Conservation (phyloP, 2,113 vertebrate species). For the Misgurnus anguillicaudatus region DNA sequence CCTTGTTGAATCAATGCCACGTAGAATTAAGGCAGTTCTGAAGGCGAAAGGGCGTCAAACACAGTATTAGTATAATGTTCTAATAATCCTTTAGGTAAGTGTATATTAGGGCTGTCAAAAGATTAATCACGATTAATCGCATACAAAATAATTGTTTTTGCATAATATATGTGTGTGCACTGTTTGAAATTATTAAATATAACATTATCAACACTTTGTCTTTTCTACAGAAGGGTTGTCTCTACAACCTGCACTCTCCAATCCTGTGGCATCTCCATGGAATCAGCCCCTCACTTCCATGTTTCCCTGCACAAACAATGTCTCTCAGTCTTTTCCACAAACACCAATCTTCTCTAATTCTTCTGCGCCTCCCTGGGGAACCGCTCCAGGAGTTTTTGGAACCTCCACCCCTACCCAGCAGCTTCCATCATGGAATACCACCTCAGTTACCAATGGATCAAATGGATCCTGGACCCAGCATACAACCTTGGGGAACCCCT, state of each 20-base stretch:
- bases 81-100: no score
- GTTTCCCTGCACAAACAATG: slow-evolving; percentile 61
- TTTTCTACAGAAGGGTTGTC: slow-evolving; percentile 68
- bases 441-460: slow-evolving; percentile 48
- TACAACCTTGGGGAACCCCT: slow-evolving; percentile 50
- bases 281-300: slow-evolving; percentile 57
- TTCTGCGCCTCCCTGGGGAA: slow-evolving; percentile 70
- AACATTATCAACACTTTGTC: neutral
- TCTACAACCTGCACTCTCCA: slow-evolving; percentile 56
- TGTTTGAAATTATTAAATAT: no score
- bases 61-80: no score
- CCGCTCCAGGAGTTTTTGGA: slow-evolving; percentile 65
- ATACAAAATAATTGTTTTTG: no score
- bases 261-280: slow-evolving; percentile 66
- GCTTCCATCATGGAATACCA: slow-evolving; percentile 68
- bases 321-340: slow-evolving; percentile 66
- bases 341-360: slow-evolving; percentile 61
- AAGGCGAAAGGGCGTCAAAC: no score
- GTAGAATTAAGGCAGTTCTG: no score
- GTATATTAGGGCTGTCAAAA: no score
- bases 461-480: slow-evolving; percentile 46
- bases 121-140: no score
- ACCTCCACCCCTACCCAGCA: slow-evolving; percentile 52
- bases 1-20: no score
- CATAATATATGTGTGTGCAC: no score